phyloP scores from a whole-genome alignment of 1,140 invertebrate species.

The Drosophila auraria region DNA sequence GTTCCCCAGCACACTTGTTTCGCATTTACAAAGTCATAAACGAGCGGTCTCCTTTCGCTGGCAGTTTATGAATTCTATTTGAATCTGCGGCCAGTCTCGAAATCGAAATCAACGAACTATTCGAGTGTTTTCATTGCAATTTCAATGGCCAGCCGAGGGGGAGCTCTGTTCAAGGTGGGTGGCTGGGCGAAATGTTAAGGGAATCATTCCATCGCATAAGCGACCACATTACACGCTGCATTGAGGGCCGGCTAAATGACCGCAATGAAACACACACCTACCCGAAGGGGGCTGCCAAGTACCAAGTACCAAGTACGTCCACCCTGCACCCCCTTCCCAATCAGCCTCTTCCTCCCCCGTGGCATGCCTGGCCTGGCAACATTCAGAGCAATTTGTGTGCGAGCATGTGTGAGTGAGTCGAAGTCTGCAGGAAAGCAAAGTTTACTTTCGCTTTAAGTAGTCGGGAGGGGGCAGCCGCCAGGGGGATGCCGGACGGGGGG shows the following conservation, averaged over 20 bases:
- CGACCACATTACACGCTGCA: slow-evolving; percentile 81
- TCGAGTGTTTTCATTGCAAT: slow-evolving; percentile 42
- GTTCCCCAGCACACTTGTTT: slow-evolving; percentile 63
- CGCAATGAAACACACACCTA: slow-evolving; percentile 75
- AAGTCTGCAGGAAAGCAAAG: slow-evolving; percentile 70
- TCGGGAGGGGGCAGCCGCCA: slow-evolving; percentile 26
- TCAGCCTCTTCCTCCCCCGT: neutral
- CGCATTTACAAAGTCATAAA: slow-evolving; percentile 74
- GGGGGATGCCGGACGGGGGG: slow-evolving; percentile 10
- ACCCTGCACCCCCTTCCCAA: neutral
- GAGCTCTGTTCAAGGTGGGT: neutral
- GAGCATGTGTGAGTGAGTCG: slow-evolving; percentile 35
- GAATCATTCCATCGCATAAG: slow-evolving; percentile 69
- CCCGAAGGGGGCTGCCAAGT: slow-evolving; percentile 26
- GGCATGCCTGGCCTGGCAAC: slow-evolving; percentile 41
- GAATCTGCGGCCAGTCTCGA: slow-evolving; percentile 6
- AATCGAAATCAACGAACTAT: slow-evolving; percentile 26
- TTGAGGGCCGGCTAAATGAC: slow-evolving; percentile 80
- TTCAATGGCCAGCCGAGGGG: slow-evolving; percentile 26
- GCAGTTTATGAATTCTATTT: slow-evolving; percentile 41
- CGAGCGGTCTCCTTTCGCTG: slow-evolving; percentile 24
- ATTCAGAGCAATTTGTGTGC: slow-evolving; percentile 56
- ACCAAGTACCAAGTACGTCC: slow-evolving; percentile 10
- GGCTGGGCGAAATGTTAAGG: slow-evolving; percentile 10
- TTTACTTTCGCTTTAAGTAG: slow-evolving; percentile 82